Evolutionary conservation across 2,888 invertebrate species (phyloP).

Genomic region (Punctoribates punctum): DNA sequence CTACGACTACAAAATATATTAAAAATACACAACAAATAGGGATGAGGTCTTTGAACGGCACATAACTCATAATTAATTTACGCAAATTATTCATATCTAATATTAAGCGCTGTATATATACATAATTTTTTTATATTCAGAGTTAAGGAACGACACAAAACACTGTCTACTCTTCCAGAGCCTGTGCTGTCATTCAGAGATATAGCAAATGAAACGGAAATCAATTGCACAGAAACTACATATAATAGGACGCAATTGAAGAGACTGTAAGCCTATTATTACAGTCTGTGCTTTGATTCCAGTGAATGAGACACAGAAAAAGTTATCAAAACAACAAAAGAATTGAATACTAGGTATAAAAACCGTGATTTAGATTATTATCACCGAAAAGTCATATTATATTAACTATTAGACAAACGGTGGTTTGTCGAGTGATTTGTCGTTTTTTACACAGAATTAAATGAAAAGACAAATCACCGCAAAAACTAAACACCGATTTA

Average conservation of each 20-base stretch:
- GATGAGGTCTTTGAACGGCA: constrained; percentile 31
- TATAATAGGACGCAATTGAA: constrained; percentile 23
- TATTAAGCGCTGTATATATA: background rate
- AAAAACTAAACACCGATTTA: too few species aligned
- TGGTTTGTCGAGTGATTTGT: constrained; percentile 7
- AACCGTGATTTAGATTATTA: background rate
- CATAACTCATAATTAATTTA: constrained; percentile 26
- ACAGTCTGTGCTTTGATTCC: constrained; percentile 19
- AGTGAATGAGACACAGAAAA: background rate
- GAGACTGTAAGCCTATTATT: constrained; percentile 31
- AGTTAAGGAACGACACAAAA: background rate
- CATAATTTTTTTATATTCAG: background rate
- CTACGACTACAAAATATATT: background rate
- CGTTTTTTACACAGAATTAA: background rate
- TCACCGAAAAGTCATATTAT: background rate
- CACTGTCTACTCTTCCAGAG: too few species aligned
- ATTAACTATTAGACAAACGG: background rate
- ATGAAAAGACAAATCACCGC: background rate
- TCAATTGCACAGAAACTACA: constrained; percentile 22
- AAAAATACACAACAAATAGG: background rate
- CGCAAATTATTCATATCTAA: constrained; percentile 11
- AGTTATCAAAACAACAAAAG: background rate
- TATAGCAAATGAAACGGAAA: constrained; percentile 13
- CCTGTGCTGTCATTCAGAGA: background rate
- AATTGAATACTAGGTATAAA: background rate